Evolutionary conservation across 1,140 invertebrate species (phyloP).

Genomic region (Bombus cullumanus): DNA sequence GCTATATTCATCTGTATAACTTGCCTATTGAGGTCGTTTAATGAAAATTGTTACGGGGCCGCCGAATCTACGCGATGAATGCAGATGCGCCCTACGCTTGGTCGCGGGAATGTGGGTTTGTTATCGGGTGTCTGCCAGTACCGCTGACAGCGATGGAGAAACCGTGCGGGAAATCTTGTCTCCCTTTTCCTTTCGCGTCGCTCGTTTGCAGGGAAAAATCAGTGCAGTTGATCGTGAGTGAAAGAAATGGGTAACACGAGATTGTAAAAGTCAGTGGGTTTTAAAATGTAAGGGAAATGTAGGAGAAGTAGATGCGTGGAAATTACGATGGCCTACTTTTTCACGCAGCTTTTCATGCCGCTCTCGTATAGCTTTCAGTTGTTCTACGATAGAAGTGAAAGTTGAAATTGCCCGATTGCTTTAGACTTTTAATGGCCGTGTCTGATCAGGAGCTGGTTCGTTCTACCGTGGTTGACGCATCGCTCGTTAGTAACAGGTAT

Average conservation of each 20-base stretch:
- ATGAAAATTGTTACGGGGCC: constrained; percentile 60
- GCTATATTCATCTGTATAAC: constrained; percentile 49
- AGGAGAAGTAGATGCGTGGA: too few relatives aligned
- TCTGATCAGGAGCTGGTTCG: not conserved
- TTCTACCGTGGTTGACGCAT: not conserved
- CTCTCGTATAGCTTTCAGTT: too few relatives aligned
- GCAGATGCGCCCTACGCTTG: constrained; percentile 31
- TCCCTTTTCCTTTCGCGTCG: not conserved
- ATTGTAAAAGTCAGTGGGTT: not conserved
- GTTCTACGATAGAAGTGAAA: too few relatives aligned
- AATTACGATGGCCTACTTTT: too few relatives aligned
- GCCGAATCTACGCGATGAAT: constrained; percentile 44
- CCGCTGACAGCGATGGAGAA: not conserved
- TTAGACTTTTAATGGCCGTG: too few relatives aligned
- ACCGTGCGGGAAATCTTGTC: not conserved
- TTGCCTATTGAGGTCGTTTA: constrained; percentile 43
- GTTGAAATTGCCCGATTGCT: not conserved
- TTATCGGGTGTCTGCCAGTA: constrained; percentile 13
- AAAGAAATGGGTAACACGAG: not conserved
- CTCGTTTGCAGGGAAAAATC: too few relatives aligned
- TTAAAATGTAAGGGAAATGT: too few relatives aligned
- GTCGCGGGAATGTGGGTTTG: constrained; percentile 15
- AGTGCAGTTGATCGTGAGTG: not conserved
- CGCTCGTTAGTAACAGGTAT: not conserved
- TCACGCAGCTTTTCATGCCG: too few relatives aligned